Evolutionary conservation across 2,888 invertebrate genomes (phyloP).

Genomic region (Rhorus exstirpatorius): DNA sequence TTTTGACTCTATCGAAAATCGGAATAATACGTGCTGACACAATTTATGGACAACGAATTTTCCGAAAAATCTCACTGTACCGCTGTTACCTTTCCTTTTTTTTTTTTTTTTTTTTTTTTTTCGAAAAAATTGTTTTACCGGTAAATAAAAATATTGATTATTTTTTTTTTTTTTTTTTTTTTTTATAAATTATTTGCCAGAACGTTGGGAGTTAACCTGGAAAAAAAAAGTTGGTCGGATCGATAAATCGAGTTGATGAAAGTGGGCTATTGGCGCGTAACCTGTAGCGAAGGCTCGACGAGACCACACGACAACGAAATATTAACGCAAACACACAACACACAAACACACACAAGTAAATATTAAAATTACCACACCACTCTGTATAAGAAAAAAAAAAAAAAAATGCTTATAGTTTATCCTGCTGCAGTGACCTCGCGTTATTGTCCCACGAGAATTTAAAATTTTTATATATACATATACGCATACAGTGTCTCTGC

Average conservation of each 20-base stretch:
- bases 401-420: constrained; percentile 64
- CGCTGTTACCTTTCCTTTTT: too few relatives aligned
- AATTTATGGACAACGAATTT: too few relatives aligned
- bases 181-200: constrained; percentile 54
- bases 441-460: constrained; percentile 67
- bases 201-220: constrained; percentile 64
- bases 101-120: too few relatives aligned
- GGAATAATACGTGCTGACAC: too few relatives aligned
- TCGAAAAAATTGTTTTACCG: too few relatives aligned
- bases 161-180: constrained; percentile 3
- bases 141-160: neutral
- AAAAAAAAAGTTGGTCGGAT: constrained; percentile 69
- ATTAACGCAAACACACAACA: constrained; percentile 6
- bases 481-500: constrained; percentile 7
- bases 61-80: too few relatives aligned
- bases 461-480: constrained; percentile 34
- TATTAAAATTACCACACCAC: constrained; percentile 29
- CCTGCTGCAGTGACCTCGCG: constrained; percentile 69
- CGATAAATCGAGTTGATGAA: constrained; percentile 69
- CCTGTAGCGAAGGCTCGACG: constrained; percentile 65
- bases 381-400: neutral
- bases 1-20: too few relatives aligned
- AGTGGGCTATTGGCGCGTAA: constrained; percentile 70
- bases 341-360: constrained; percentile 9
- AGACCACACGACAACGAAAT: constrained; percentile 48